A percentile compares a stretch with the other conserved stretches of the same genome.
Conservation (phyloP, 2,113 vertebrate genomes). For the Oceanites oceanicus region DNA sequence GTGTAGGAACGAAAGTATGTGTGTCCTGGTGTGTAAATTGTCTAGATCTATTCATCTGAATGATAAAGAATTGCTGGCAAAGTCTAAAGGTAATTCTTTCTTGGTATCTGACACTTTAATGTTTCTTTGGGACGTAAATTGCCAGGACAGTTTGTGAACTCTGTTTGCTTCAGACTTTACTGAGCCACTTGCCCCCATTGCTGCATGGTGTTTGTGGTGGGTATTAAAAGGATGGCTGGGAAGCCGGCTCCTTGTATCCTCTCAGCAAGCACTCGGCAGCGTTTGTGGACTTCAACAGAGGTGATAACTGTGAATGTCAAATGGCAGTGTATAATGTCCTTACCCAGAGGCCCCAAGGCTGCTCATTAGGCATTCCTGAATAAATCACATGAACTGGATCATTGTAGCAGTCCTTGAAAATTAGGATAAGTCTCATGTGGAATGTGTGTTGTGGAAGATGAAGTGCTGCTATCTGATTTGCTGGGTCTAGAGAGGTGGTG, state of each 20-base stretch:
- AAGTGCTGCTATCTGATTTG: neutral
- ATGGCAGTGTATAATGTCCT: neutral
- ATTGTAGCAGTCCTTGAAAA: neutral
- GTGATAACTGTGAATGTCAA: neutral
- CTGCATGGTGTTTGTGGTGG: neutral
- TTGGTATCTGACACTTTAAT: neutral
- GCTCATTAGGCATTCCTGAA: neutral
- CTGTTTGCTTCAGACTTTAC: neutral
- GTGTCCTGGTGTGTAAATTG: neutral
- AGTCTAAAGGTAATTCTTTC: neutral
- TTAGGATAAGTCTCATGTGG: conserved; percentile 3
- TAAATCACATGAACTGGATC: neutral
- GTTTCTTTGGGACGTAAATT: neutral
- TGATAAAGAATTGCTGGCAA: neutral
- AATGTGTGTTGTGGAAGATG: neutral
- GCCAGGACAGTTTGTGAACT: neutral
- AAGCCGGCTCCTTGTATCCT: neutral
- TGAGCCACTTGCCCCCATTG: neutral
- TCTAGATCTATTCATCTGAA: neutral
- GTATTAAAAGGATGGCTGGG: neutral
- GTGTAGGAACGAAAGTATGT: neutral
- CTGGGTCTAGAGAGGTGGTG: neutral
- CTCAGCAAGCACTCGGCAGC: neutral
- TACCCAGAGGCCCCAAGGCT: neutral
- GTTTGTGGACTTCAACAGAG: neutral